These are phyloP conservation scores for Holothuria glaberrima DNA, from an alignment of 35 echinoderm and acorn worm species.

Conservation along the genomic window DNA sequence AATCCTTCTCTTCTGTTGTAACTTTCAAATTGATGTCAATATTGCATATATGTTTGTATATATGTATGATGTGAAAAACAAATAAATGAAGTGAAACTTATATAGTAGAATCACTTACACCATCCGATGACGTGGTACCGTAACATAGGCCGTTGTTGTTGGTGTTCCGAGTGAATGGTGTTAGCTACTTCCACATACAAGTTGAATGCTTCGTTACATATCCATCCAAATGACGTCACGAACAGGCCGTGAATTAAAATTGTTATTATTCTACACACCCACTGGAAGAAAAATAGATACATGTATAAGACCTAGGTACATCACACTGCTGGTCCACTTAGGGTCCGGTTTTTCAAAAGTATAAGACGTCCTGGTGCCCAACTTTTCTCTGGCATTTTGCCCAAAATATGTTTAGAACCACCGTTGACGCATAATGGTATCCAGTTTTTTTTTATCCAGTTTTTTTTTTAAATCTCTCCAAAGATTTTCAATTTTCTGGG, in stretches of 20 bases:
- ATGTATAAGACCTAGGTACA: not conserved
- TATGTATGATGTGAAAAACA: no score
- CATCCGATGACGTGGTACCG: conserved; percentile 97
- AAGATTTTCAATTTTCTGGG: no score
- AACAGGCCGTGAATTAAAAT: conserved; percentile 86
- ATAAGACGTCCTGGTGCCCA: not conserved
- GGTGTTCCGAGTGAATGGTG: conserved; percentile 89
- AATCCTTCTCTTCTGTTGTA: no score
- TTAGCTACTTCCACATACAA: conserved; percentile 95
- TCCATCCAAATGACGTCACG: conserved; percentile 82
- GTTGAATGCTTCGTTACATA: conserved; percentile 98
- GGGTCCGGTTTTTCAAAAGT: no score
- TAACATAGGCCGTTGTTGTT: conserved; percentile 91
- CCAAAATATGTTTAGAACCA: no score
- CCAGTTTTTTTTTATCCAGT: no score
- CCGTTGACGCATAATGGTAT: no score
- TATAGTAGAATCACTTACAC: conserved; percentile 58
- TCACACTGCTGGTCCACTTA: no score
- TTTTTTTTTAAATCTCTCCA: no score
- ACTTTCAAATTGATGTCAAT: no score
- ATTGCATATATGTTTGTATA: no score
- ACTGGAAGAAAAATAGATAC: conserved; percentile 47
- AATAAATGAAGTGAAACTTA: no score
- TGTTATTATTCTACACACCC: conserved; percentile 79
- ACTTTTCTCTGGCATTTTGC: not conserved